Evolutionary conservation across 2,113 vertebrate genomes (phyloP).

Genomic region (Poeciliopsis prolifica): DNA sequence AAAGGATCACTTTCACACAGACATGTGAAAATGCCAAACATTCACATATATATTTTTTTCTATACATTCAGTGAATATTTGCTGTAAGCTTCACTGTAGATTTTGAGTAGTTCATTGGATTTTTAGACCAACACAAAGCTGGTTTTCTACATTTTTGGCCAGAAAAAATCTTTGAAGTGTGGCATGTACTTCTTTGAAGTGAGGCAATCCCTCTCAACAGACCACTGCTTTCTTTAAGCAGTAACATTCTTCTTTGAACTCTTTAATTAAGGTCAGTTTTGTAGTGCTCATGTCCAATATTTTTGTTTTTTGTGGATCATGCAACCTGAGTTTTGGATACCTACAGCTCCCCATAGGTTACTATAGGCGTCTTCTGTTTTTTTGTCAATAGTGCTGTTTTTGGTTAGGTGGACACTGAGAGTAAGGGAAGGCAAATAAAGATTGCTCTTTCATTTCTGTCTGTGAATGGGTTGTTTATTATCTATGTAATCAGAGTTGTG

Average conservation of each 20-base stretch:
- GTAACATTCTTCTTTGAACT: background rate
- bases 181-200: background rate
- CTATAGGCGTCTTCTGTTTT: background rate
- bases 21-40: background rate
- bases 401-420: background rate
- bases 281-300: background rate
- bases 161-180: background rate
- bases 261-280: background rate
- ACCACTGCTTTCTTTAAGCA: background rate
- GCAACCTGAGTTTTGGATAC: too few species aligned
- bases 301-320: background rate
- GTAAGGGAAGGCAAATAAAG: background rate
- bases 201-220: background rate
- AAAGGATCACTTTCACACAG: constrained; percentile 30
- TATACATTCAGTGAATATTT: background rate
- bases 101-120: background rate
- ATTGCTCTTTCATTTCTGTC: constrained; percentile 5
- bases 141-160: too few species aligned
- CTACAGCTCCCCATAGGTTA: too few species aligned
- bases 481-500: constrained; percentile 46
- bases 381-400: background rate
- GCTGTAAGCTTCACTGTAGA: background rate
- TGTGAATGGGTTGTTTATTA: constrained; percentile 29
- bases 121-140: background rate
- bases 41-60: background rate